Evolutionary conservation across 2,113 vertebrate species (phyloP).

Genomic region (Rhinoderma darwinii): DNA sequence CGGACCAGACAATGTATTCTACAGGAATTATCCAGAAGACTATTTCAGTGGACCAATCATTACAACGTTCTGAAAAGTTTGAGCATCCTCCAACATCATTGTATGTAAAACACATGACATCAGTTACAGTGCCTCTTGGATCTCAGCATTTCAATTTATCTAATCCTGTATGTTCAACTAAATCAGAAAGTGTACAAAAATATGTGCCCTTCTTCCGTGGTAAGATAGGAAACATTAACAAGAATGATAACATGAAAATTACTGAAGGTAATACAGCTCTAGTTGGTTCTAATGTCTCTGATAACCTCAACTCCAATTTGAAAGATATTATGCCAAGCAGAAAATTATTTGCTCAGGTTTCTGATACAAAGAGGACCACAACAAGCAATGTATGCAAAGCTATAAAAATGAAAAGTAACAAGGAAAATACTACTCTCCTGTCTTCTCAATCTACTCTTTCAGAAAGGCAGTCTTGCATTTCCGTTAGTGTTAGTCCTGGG

Average conservation of each 20-base stretch:
- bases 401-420: not conserved
- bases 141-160: slow-evolving; percentile 24
- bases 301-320: not conserved
- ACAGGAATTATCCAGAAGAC: slow-evolving; percentile 65
- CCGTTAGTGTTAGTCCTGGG: not conserved
- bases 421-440: not conserved
- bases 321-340: not conserved
- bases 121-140: slow-evolving; percentile 29
- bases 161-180: not conserved
- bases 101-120: not conserved
- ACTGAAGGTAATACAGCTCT: slow-evolving; percentile 62
- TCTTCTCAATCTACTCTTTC: not conserved
- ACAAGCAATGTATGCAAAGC: not conserved
- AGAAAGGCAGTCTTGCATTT: not conserved
- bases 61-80: not conserved
- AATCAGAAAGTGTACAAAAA: slow-evolving; percentile 60
- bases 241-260: slow-evolving; percentile 62
- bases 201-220: slow-evolving; percentile 81
- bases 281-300: not conserved
- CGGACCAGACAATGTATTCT: not conserved
- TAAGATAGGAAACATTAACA: slow-evolving; percentile 64
- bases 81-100: not conserved
- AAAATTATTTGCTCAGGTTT: slow-evolving; percentile 57
- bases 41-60: slow-evolving; percentile 63
- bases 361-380: not conserved